Percentiles rank a stretch among this genome's conserved stretches.
These are phyloP conservation scores for Drosophila borborema DNA, from an alignment of 2,888 invertebrate genomes.

Conservation along the genomic window DNA sequence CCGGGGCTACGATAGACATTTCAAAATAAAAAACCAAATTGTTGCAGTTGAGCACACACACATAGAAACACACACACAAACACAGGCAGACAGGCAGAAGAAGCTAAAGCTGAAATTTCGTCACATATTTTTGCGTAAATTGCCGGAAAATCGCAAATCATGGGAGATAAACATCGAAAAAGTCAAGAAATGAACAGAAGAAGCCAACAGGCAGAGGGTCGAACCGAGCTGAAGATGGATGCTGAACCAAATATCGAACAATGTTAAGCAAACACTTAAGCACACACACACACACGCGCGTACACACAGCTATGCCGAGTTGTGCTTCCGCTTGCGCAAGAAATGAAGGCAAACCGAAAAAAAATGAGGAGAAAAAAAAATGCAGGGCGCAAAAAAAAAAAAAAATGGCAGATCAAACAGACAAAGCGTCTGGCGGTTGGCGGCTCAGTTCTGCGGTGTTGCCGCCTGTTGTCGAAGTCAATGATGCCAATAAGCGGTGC, in stretches of 20 bases:
- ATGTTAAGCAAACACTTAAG: constrained; percentile 71
- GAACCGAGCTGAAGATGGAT: constrained; percentile 31
- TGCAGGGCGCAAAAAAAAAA: constrained; percentile 55
- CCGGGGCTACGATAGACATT: constrained; percentile 57
- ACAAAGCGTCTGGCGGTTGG: constrained; percentile 54
- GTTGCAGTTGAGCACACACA: constrained; percentile 61
- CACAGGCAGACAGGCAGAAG: no score
- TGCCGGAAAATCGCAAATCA: constrained; percentile 83
- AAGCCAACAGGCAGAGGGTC: constrained; percentile 26
- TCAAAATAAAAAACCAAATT: constrained; percentile 63
- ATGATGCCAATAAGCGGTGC: constrained; percentile 73
- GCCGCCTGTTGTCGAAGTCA: constrained; percentile 70
- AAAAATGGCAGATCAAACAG: constrained; percentile 41
- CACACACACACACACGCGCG: constrained; percentile 37
- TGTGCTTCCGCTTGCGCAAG: constrained; percentile 72
- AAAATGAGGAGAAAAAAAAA: constrained; percentile 29
- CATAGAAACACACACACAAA: constrained; percentile 23
- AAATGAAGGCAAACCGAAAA: constrained; percentile 36
- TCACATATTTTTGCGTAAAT: constrained; percentile 82
- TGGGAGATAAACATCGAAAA: constrained; percentile 81
- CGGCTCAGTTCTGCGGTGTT: constrained; percentile 71
- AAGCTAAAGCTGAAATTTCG: constrained; percentile 65
- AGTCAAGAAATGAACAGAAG: constrained; percentile 78
- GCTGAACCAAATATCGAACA: constrained; percentile 78
- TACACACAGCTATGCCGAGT: constrained; percentile 52